A percentile compares a stretch with the other conserved stretches of the same genome.
Evolutionary conservation across 2,888 invertebrate genomes (phyloP).

Genomic region (Resseliella maxima): DNA sequence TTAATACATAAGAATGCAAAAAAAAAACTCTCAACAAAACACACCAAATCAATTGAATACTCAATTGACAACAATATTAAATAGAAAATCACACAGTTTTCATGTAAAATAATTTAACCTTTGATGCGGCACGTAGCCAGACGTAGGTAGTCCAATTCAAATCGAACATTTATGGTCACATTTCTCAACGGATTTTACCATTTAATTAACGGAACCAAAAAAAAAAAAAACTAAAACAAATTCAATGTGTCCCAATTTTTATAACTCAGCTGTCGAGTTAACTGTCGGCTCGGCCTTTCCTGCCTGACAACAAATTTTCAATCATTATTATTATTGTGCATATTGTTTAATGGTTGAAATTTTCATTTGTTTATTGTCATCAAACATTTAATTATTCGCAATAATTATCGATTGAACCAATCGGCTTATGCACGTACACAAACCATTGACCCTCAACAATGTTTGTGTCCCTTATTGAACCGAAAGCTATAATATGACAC

Average conservation of each 20-base stretch:
- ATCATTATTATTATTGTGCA: background rate
- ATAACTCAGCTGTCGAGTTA: background rate
- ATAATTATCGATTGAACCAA: background rate
- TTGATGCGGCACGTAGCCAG: background rate
- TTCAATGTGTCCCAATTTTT: background rate
- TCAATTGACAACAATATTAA: background rate
- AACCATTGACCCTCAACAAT: background rate
- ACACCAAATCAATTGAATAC: background rate
- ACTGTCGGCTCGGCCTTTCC: background rate
- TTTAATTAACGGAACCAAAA: background rate
- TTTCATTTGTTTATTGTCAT: background rate
- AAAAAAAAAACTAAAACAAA: too few species aligned
- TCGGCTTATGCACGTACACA: slow-evolving; percentile 11
- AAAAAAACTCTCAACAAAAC: background rate
- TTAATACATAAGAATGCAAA: background rate
- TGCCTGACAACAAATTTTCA: background rate
- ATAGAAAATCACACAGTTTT: background rate
- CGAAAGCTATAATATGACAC: too few species aligned
- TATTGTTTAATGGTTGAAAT: too few species aligned
- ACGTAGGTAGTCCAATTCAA: background rate
- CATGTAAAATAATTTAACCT: background rate
- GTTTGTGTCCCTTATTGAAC: background rate
- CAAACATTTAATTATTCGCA: background rate
- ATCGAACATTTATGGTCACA: background rate
- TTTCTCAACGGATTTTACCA: background rate